phyloP scores from a whole-genome alignment of 2,888 invertebrate species.

The Zaprionus bogoriensis region DNA sequence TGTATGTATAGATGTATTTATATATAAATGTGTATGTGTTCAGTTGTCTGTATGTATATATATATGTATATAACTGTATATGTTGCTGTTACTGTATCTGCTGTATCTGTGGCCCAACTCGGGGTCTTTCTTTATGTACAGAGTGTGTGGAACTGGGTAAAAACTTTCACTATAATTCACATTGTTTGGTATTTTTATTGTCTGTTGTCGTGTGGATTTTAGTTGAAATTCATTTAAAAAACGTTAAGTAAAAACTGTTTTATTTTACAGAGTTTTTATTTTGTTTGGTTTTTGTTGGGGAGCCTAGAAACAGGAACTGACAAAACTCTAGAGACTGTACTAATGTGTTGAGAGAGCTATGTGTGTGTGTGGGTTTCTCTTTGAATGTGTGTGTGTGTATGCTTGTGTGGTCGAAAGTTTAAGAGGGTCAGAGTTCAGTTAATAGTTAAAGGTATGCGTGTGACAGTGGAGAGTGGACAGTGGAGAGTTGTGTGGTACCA shows the following conservation, averaged over 20 bases:
- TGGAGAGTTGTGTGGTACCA: constrained; percentile 13
- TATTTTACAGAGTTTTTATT: constrained; percentile 40
- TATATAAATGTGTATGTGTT: constrained; percentile 4
- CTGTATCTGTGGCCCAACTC: constrained; percentile 4
- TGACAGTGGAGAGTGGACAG: constrained; percentile 7
- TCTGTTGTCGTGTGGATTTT: constrained; percentile 6
- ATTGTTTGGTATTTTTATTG: constrained; percentile 8
- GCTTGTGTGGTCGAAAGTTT: constrained; percentile 19
- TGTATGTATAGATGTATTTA: constrained; percentile 15
- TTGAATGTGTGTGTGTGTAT: constrained; percentile 18
- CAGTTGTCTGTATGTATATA: constrained; percentile 19
- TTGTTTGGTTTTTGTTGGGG: constrained; percentile 13
- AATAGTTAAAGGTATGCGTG: constrained; percentile 37
- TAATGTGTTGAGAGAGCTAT: constrained; percentile 7
- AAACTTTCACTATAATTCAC: background rate
- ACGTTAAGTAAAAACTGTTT: constrained; percentile 40
- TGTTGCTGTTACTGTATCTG: background rate
- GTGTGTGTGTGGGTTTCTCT: too few species aligned
- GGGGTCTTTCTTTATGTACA: constrained; percentile 35
- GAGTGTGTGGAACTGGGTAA: constrained; percentile 19
- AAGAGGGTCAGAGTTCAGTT: constrained; percentile 34
- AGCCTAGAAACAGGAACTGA: constrained; percentile 41
- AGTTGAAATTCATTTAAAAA: constrained; percentile 19
- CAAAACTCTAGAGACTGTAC: constrained; percentile 47
- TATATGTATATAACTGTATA: background rate